Evolutionary conservation across 2,797 vertebrate species (phyloP), one percentile per base, ranked within the genome.

Genomic region (Hirundo rustica): DNA sequence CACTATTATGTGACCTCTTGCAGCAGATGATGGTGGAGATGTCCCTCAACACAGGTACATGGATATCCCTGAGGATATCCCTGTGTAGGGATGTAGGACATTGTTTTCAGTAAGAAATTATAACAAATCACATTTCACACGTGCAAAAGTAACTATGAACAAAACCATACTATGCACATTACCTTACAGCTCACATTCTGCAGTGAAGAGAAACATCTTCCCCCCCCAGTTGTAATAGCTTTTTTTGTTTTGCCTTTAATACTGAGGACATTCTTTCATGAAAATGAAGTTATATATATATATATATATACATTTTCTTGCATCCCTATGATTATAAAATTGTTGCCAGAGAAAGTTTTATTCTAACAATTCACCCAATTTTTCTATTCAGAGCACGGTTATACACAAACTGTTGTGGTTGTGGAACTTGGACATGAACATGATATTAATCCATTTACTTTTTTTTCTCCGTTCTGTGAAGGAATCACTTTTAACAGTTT

Each of bases 181-280:
- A 40, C 38, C 25, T 71, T 11, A 19, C 7, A 45, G 11, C 13
- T 91, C n/a, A 54, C n/a, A 16, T 23, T 42, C 47, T 23, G 8
- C 38, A 26, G 26, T 25, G 53, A 71, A 51, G 29, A 48, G 50
- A 62, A 94, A 68, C 10, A 68, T 2, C 58, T 71, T 71, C 7
- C 16, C 26, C 26, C 11, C 18, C 2, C 10, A 67, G 14, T 4
- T 60, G 10, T 17, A 48, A 77, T 0, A 45, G 16, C 5, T 22
- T 7, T 32, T 62, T 60, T 44, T 73, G 27, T 2, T 82, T 90
- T 53, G 23, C 32, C 34, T 72, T 79, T 61, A 65, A 88, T 29
- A 57, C 7, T 47, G 14, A 88, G 21, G 27, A 78, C 27, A 30
- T 38, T 64, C 8, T 79, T 78, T 53, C 44, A 73, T 16, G 4